Evolutionary conservation across 2,888 invertebrate genomes (phyloP).

Genomic region (Agrotis segetum): DNA sequence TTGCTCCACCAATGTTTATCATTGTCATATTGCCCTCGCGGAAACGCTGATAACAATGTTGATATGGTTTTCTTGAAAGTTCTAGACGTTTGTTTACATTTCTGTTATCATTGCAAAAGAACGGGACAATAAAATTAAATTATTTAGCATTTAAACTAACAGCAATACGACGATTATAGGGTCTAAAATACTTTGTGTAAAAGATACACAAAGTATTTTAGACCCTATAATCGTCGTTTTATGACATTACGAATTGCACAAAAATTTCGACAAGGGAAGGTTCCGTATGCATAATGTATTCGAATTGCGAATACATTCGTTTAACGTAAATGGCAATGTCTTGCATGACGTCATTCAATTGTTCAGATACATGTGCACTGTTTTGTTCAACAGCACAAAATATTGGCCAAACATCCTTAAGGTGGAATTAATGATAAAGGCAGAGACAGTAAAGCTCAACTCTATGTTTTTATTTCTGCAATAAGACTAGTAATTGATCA

Average conservation of each 20-base stretch:
- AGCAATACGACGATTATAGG: no score
- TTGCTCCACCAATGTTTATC: constrained; percentile 43
- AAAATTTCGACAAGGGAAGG: constrained; percentile 7
- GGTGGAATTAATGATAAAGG: not conserved
- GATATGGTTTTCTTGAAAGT: constrained; percentile 33
- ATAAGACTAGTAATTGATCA: no score
- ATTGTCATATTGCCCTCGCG: constrained; percentile 19
- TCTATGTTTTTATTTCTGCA: no score
- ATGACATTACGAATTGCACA: constrained; percentile 16
- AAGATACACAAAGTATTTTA: not conserved
- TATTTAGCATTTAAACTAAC: not conserved
- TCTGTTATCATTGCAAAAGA: constrained; percentile 4
- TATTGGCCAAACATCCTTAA: not conserved
- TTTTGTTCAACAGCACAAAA: not conserved
- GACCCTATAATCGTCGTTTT: not conserved
- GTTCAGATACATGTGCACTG: not conserved
- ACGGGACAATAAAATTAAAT: no score
- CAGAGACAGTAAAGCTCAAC: no score
- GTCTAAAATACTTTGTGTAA: no score
- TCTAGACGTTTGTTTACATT: constrained; percentile 36
- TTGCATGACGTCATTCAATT: constrained; percentile 26
- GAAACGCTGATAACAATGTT: constrained; percentile 45
- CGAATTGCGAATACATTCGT: not conserved
- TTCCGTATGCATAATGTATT: not conserved
- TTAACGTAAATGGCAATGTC: not conserved